Conservation (phyloP, 37 sponge, comb jelly and placozoan genomes). For the Aplysina aerophoba region DNA sequence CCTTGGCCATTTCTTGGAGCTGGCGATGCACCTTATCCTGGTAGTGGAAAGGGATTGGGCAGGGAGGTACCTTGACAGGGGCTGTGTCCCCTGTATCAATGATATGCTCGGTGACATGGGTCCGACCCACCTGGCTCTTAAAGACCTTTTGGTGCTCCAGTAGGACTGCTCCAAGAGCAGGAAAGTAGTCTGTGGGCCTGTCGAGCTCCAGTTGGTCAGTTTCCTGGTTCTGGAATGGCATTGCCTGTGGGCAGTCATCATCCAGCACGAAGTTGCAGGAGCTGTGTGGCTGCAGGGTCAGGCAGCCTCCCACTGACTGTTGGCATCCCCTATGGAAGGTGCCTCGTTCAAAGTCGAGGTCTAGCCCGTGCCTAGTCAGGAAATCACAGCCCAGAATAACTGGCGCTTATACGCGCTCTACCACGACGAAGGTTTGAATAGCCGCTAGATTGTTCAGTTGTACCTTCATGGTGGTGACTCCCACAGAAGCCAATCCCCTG, state of each 20-base stretch:
- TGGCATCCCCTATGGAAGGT: neutral
- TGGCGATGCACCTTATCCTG: neutral
- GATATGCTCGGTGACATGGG: neutral
- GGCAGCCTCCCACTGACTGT: neutral
- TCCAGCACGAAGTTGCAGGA: neutral
- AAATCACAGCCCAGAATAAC: constrained; percentile 10
- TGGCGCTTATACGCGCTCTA: neutral
- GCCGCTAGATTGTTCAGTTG: neutral
- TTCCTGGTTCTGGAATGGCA: neutral
- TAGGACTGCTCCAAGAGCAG: neutral
- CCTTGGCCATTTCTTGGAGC: neutral
- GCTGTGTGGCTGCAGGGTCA: neutral
- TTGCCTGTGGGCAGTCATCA: constrained; percentile 1
- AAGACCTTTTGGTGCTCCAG: neutral
- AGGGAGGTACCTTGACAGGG: constrained; percentile 17
- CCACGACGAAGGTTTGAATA: neutral
- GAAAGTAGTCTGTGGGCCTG: constrained; percentile 2
- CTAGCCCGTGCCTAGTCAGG: neutral
- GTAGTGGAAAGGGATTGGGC: constrained; percentile 26
- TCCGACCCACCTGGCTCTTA: neutral
- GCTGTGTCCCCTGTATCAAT: neutral
- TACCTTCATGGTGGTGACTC: neutral
- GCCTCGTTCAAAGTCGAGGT: neutral
- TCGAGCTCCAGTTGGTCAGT: neutral
- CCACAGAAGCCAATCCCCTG: neutral